phyloP scores from a whole-genome alignment of 2,113 vertebrate genomes.

The Centropus bengalensis region DNA sequence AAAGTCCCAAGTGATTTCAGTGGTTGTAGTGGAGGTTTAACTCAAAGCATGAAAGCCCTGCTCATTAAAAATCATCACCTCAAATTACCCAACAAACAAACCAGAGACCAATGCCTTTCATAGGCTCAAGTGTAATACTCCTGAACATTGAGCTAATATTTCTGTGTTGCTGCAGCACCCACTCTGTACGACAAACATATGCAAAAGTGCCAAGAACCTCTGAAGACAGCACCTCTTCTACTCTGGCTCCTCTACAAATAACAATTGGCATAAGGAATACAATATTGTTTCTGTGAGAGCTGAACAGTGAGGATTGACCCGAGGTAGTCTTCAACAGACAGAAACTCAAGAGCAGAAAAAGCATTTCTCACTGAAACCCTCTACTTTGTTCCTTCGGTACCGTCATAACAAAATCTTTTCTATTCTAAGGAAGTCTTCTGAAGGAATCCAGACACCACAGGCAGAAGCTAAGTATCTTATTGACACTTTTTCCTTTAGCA shows the following conservation, averaged over 20 bases:
- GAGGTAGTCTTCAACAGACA: not conserved
- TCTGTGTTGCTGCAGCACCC: not conserved
- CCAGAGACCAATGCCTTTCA: not conserved
- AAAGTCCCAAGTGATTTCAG: not conserved
- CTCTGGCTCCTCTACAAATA: not conserved
- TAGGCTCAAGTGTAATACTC: not conserved
- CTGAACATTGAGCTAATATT: not conserved
- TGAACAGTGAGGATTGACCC: conserved; percentile 37
- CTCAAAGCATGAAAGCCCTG: not conserved
- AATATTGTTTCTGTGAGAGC: conserved; percentile 56
- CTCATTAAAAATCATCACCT: conserved; percentile 2
- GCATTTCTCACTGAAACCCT: not conserved
- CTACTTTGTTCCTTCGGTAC: not conserved
- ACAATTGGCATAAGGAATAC: conserved; percentile 30
- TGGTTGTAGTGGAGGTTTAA: not conserved
- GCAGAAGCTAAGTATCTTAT: conserved; percentile 8
- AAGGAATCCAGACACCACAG: not conserved
- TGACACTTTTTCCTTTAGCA: not conserved
- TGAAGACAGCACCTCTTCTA: conserved; percentile 18
- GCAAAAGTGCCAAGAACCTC: conserved; percentile 1
- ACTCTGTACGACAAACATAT: not conserved
- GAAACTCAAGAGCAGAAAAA: conserved; percentile 24
- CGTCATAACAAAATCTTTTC: not conserved
- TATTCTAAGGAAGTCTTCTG: not conserved
- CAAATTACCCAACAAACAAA: not conserved